Evolutionary conservation across 2,888 invertebrate genomes (phyloP).

Genomic region (Boloria euphrosyne): DNA sequence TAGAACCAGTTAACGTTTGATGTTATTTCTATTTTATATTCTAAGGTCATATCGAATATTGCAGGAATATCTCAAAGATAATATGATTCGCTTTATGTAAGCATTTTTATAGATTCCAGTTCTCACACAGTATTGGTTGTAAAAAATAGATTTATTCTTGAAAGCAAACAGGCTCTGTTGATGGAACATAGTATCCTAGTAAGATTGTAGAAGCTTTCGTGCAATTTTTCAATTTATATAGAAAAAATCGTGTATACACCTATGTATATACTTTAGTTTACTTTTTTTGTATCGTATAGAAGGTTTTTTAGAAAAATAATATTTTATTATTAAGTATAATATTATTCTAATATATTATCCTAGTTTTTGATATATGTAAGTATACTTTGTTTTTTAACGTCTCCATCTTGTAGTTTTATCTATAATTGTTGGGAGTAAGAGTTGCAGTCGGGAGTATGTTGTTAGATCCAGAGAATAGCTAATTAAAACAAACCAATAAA

Average conservation of each 20-base stretch:
- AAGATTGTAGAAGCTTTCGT: neutral
- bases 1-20: neutral
- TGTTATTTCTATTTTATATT: neutral
- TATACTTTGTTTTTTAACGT: no score
- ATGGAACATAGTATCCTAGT: constrained; percentile 3
- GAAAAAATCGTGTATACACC: neutral
- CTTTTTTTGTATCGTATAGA: no score
- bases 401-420: no score
- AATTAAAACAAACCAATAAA: no score
- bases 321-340: no score
- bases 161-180: neutral
- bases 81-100: constrained; percentile 28
- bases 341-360: no score
- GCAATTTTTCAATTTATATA: constrained; percentile 2
- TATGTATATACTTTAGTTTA: neutral
- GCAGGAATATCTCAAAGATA: constrained; percentile 25
- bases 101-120: constrained; percentile 27
- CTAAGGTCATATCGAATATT: constrained; percentile 17
- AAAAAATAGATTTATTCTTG: constrained; percentile 23
- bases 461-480: no score
- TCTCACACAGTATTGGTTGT: constrained; percentile 15
- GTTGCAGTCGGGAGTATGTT: no score
- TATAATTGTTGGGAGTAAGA: no score
- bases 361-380: no score
- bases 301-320: no score